Percentiles rank a stretch among this genome's conserved stretches.
These are phyloP conservation scores for Rhea americana DNA, from an alignment of 2,113 vertebrate species.

Conservation along the genomic window DNA sequence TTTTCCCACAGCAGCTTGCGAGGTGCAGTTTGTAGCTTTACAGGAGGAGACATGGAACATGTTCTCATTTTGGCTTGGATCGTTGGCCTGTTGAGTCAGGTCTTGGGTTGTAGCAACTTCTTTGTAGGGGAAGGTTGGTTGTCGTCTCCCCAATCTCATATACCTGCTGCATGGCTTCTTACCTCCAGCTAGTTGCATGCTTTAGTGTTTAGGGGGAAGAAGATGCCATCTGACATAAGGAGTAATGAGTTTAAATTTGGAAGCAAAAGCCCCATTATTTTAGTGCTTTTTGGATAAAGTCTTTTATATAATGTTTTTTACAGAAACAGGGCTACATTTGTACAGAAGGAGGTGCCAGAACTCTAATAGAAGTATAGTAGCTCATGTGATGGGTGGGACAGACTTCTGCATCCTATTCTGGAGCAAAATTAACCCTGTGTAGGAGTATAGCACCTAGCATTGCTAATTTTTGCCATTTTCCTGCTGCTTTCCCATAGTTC, in stretches of 20 bases:
- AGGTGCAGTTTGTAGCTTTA: not conserved
- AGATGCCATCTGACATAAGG: not conserved
- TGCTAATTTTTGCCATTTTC: constrained; percentile 3
- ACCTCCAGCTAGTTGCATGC: not conserved
- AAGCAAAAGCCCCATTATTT: not conserved
- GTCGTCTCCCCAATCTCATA: not conserved
- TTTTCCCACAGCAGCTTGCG: not conserved
- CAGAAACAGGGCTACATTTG: constrained; percentile 23
- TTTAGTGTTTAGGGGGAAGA: not conserved
- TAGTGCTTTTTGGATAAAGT: not conserved
- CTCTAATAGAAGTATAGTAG: not conserved
- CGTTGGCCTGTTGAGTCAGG: not conserved
- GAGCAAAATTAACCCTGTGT: constrained; percentile 27
- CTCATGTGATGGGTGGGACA: constrained; percentile 42
- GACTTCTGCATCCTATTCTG: not conserved
- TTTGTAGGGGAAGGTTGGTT: not conserved
- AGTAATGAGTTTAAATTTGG: not conserved
- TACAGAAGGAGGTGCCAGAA: constrained; percentile 60
- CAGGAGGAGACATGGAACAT: not conserved
- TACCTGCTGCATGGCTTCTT: not conserved
- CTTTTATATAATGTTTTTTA: not conserved
- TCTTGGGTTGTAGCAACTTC: not conserved
- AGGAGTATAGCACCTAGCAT: not conserved
- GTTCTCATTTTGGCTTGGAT: not conserved
- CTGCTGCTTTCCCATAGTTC: not conserved